phyloP scores from a whole-genome alignment of 2,797 vertebrate species.

The Lates japonicus region DNA sequence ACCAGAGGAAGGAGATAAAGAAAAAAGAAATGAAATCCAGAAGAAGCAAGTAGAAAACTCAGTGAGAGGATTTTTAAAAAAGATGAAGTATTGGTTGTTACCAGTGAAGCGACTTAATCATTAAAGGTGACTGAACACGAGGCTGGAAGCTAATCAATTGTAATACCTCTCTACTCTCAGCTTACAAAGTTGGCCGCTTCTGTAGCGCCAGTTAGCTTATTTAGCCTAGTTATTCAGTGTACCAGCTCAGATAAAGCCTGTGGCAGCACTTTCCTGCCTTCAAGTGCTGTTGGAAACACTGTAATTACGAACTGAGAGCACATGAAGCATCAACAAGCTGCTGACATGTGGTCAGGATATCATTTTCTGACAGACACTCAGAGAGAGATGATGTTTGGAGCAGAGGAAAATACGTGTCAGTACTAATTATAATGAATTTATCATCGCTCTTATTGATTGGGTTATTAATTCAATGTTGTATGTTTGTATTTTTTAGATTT shows the following conservation, averaged over 20 bases:
- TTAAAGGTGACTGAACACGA: not conserved
- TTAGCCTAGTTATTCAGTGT: slow-evolving; percentile 52
- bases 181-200: not conserved
- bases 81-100: not conserved
- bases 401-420: not conserved
- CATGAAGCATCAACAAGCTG: slow-evolving; percentile 3
- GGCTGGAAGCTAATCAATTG: slow-evolving; percentile 23
- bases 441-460: not conserved
- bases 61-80: no score
- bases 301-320: slow-evolving; percentile 24
- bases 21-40: not conserved
- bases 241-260: slow-evolving; percentile 43
- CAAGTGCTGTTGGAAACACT: slow-evolving; percentile 7
- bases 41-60: no score
- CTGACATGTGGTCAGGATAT: not conserved
- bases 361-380: not conserved
- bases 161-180: slow-evolving; percentile 33
- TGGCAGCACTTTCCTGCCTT: slow-evolving; percentile 49
- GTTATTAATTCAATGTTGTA: no score
- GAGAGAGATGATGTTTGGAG: not conserved
- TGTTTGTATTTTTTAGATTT: not conserved
- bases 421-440: not conserved
- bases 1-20: not conserved
- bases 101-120: not conserved
- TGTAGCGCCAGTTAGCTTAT: slow-evolving; percentile 12